Base-by-base conservation (phyloP, 2,888 invertebrate genomes). In the Sceliomorpha sp. region DNA sequence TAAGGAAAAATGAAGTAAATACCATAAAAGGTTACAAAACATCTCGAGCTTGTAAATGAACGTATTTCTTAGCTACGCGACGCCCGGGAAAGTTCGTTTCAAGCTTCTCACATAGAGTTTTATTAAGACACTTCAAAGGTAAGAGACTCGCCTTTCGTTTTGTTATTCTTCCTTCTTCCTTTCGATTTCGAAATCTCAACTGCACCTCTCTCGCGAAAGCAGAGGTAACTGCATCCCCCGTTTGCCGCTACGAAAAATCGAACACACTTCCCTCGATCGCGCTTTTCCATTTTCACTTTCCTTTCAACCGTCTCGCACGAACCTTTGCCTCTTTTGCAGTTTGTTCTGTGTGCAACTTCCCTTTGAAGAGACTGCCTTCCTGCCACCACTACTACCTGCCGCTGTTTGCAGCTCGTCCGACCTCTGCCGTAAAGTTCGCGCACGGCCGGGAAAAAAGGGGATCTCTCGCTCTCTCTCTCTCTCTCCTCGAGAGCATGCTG, bases 91-190 rank as follows among this genome's bases (percentile, higher is more conserved):
- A n/a, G n/a, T n/a, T n/a, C n/a, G n/a, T n/a, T n/a, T n/a, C n/a
- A n/a, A n/a, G n/a, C n/a, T n/a, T n/a, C n/a, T 27, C 47, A 60
- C 26, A 60, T 67, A 42, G 39, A 48, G 60, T 62, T 62, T 67
- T 60, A 48, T 62, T 42, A 48, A 55, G 13, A 53, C 34, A 20
- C 26, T 55, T 67, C 60, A 67, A 67, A 67, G 60, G 67, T 20
- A 31, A 3, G 39, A 4, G 5, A 10, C 5, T 7, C 12, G 7
- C 9, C n/a, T 36, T 50, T 36, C 15, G 13, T 31, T 4, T 47
- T 47, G 31, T 47, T 31, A 20, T 24, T 47, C n/a, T 47, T 32
- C 47, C 32, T 20, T 20, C 24, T 20, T 9, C 42, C 13, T 42
- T 42, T 42, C n/a, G 20, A 42, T 42, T 27, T 27, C 42, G 7